These are phyloP conservation scores for Trochalopteron elliotii DNA, from an alignment of 2,113 vertebrate species.

Conservation along the genomic window DNA sequence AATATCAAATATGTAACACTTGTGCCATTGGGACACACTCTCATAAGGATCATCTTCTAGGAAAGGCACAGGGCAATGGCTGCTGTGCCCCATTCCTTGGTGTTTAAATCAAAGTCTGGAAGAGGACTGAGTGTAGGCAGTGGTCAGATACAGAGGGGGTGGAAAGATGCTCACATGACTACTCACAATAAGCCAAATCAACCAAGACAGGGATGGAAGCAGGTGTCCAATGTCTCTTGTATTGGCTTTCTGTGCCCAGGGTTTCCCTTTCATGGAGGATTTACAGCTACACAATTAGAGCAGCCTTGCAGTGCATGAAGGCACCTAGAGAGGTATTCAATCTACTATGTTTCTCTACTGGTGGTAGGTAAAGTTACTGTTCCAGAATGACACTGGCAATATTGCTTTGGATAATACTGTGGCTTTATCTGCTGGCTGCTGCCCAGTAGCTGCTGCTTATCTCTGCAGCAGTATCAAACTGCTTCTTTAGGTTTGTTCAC, in stretches of 20 bases:
- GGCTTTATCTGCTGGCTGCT: slow-evolving; percentile 31
- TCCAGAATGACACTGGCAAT: slow-evolving; percentile 17
- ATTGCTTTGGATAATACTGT: neutral
- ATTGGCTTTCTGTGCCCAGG: neutral
- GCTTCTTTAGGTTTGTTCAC: neutral
- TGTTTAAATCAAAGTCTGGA: neutral
- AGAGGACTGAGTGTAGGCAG: neutral
- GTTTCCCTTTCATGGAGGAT: slow-evolving; percentile 11
- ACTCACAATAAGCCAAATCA: neutral
- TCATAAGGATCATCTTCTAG: neutral
- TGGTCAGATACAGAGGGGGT: neutral
- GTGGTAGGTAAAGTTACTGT: slow-evolving; percentile 12
- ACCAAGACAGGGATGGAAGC: neutral
- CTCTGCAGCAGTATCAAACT: neutral
- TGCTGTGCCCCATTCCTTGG: neutral
- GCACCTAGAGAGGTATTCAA: neutral
- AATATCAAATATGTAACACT: neutral
- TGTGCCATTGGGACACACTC: neutral
- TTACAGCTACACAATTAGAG: slow-evolving; percentile 23
- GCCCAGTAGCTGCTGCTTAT: slow-evolving; percentile 22
- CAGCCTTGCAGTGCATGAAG: slow-evolving; percentile 19
- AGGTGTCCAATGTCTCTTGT: neutral
- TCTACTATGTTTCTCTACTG: neutral
- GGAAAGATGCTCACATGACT: neutral
- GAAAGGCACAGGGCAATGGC: neutral